Base-by-base conservation (phyloP, 92 coral and sea anemone species). In the Umimayanthus kanabou region DNA sequence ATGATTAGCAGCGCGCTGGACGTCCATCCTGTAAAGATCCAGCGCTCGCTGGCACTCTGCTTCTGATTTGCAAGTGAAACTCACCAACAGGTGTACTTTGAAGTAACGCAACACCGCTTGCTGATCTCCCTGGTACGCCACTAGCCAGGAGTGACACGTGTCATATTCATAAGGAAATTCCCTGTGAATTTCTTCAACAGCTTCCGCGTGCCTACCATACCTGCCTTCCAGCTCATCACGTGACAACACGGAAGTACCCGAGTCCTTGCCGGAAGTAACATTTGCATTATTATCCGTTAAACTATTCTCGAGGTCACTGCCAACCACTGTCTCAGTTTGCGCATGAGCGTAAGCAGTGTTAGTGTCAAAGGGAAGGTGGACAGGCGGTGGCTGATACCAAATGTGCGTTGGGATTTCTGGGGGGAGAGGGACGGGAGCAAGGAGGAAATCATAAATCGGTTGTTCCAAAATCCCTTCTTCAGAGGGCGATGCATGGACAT, bases 381-480 rank as follows among this genome's bases (percentile, higher is more conserved):
- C 87, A 26, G 87, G 87, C 1, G 77, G 78, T 7, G 79, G 78
- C 30, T 83, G 87, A 18, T 47, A 1, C 65, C 47, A 20, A 39
- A 83, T 33, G 7, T 29, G 0, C 14, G 20, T 1, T 50, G 87
- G 87, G 33, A 83, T 83, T 28, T 43, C 39, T 16, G 87, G 87
- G 58, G 87, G 87, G n/a, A 83, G 78, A 23, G 87, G 87, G 64
- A 71, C 87, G 4, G 87, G 86, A 15, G 86, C 77, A 42, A 82
- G 16, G 23, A 23, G 78, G 4, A 69, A 43, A 29, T 83, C 87
- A 39, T 83, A 83, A 39, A 83, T 83, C 14, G 87, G 87, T 76
- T 83, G 87, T 16, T 70, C 78, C 4, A 33, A 64, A 49, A 22
- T 23, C 4, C 39, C 57, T 8, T 26, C 81, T 26, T 45, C 20